Evolutionary conservation across 2,113 vertebrate genomes (phyloP), one percentile per base, ranked within the genome.

Genomic region (Progne subis): DNA sequence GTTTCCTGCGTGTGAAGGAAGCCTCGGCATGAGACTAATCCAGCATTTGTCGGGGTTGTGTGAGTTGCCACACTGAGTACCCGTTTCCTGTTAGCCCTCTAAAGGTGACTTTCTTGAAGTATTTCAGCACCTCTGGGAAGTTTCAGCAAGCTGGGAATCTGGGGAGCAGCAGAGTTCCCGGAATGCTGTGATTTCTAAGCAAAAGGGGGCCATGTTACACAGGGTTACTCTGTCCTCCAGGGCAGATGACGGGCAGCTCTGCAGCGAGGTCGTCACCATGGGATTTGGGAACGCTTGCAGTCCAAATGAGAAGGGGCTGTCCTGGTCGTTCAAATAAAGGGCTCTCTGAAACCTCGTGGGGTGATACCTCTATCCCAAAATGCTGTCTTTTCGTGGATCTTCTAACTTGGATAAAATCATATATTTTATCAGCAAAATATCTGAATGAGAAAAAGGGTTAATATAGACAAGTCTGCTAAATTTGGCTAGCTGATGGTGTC

Each of bases 181-280:
- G 31, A 59, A 21, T 2, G 2, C 32, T 59, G 31, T 43, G 26
- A 71, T 79, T 79, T 55, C 18, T 26, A 20, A 63, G 61, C 32
- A 11, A 3, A 59, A 67, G 29, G 29, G 28, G 29, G 9, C 44
- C 29, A 0, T 23, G 59, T 46, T 34, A 9, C 1, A 0, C 31
- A 23, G 46, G 12, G 5, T 65, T 52, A 7, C 26, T 43, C 6
- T 5, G 24, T 12, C 28, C 37, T 53, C 12, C 16, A 9, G 32
- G 19, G 47, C 34, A 34, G 39, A 18, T 4, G 8, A 19, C 0
- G 0, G 17, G 52, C 34, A 37, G 34, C 56, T 68, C 28, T 89
- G 84, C 8, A 5, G 63, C 12, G n/a, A 14, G 29, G 13, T 20
- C 47, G 43, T 76, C 0, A 1, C 70, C 6, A 0, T 18, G 44